Percentiles rank a stretch among this genome's conserved stretches.
These are phyloP conservation scores for Craniophora ligustri DNA, from an alignment of 2,888 invertebrate genomes.

Conservation along the genomic window DNA sequence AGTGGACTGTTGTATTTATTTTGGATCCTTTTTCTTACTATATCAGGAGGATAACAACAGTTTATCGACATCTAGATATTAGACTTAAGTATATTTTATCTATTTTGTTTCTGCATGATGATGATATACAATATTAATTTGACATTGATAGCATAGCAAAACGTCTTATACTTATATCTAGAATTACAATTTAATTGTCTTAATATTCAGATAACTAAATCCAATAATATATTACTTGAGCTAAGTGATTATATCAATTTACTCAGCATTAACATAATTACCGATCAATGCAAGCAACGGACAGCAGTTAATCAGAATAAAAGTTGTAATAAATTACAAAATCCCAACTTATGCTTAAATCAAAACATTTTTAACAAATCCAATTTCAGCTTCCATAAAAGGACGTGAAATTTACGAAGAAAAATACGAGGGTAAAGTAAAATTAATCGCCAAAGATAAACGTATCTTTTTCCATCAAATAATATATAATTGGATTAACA, in stretches of 20 bases:
- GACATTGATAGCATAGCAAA: too few species aligned
- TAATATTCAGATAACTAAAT: too few species aligned
- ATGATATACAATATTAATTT: too few species aligned
- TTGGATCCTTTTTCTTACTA: background rate
- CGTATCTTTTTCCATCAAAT: constrained; percentile 40
- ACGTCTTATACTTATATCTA: background rate
- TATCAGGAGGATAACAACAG: too few species aligned
- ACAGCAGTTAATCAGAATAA: background rate
- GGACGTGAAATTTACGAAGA: constrained; percentile 34
- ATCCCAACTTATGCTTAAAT: constrained; percentile 11
- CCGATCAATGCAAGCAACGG: background rate
- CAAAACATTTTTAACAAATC: constrained; percentile 13
- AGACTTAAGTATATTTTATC: too few species aligned
- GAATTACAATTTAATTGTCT: too few species aligned
- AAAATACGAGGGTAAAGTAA: constrained; percentile 36
- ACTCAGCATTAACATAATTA: constrained; percentile 25
- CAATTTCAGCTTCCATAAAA: constrained; percentile 25
- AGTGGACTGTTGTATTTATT: constrained; percentile 15
- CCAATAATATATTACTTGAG: constrained; percentile 6
- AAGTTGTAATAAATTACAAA: background rate
- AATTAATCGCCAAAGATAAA: constrained; percentile 44
- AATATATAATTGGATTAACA: constrained; percentile 58
- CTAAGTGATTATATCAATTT: constrained; percentile 12
- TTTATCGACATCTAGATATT: too few species aligned
- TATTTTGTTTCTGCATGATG: too few species aligned